Evolutionary conservation across 2,797 vertebrate species (phyloP).

Genomic region (Delichon dasypus): DNA sequence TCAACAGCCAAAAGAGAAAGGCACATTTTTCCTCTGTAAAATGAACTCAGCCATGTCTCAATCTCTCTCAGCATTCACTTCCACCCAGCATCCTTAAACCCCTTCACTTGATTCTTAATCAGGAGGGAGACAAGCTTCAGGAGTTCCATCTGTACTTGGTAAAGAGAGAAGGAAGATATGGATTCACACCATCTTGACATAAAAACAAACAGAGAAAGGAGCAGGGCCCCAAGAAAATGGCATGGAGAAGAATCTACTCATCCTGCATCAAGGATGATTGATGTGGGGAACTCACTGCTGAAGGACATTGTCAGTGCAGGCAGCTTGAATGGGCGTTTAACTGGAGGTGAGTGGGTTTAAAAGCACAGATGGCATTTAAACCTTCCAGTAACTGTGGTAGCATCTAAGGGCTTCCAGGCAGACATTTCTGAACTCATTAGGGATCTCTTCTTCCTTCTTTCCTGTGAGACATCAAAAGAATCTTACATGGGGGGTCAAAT

Average conservation of each 20-base stretch:
- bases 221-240: neutral
- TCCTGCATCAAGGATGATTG: neutral
- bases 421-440: neutral
- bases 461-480: neutral
- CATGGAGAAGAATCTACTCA: neutral
- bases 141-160: neutral
- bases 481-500: neutral
- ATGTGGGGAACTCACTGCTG: neutral
- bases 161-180: neutral
- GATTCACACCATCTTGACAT: neutral
- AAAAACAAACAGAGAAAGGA: neutral
- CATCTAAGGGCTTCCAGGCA: neutral
- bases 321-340: neutral
- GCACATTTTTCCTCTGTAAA: slow-evolving; percentile 16
- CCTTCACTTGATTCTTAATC: neutral
- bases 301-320: neutral
- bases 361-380: neutral
- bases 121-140: neutral
- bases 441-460: neutral
- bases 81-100: neutral
- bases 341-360: neutral
- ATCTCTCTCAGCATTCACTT: neutral
- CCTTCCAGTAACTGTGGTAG: neutral
- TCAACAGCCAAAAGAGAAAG: slow-evolving; percentile 30
- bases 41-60: neutral